These are phyloP conservation scores for Lophura nycthemera DNA, from an alignment of 2,113 vertebrate species.

Conservation along the genomic window DNA sequence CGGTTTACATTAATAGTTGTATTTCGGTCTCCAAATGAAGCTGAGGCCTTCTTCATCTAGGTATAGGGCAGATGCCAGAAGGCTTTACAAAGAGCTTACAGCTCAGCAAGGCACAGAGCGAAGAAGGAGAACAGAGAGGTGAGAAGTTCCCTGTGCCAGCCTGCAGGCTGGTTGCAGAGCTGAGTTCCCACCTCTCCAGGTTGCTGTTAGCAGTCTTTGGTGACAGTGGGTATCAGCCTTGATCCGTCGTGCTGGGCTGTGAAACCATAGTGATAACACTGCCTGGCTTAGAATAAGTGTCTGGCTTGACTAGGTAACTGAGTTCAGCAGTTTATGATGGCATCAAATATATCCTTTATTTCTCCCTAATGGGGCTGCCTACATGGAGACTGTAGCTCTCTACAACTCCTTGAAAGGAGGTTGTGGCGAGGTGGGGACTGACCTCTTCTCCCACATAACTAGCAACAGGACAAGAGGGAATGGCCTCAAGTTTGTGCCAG, in stretches of 20 bases:
- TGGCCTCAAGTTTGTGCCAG: no score
- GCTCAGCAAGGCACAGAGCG: not conserved
- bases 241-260: not conserved
- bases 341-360: no score
- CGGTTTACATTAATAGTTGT: not conserved
- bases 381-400: no score
- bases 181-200: not conserved
- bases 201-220: not conserved
- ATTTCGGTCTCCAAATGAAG: not conserved
- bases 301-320: not conserved
- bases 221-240: not conserved
- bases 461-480: no score
- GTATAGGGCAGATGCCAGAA: not conserved
- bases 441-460: no score
- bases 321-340: not conserved
- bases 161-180: not conserved
- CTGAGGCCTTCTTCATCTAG: not conserved
- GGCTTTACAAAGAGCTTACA: not conserved
- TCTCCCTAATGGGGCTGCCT: not conserved
- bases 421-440: no score
- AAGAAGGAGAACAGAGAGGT: not conserved
- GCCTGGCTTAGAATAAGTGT: not conserved
- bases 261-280: not conserved
- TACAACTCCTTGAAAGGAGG: no score
- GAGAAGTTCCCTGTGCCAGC: accelerated